Evolutionary conservation across 2,797 vertebrate species (phyloP), one percentile per base, ranked within the genome.

Genomic region (Etheostoma nigrum): DNA sequence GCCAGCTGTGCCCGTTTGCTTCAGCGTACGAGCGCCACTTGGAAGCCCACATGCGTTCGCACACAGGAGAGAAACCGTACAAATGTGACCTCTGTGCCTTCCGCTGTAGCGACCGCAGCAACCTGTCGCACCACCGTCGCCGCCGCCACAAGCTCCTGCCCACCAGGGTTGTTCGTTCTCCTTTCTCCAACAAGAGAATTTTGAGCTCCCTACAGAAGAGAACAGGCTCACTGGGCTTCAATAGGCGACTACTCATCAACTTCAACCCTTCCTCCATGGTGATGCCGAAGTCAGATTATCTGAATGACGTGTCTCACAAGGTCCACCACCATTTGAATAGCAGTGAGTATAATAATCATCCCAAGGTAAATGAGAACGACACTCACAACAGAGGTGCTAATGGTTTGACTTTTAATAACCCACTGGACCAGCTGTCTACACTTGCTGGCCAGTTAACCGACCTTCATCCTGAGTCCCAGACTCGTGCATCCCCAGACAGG

Each of bases 11-110:
- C 79, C 98, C 98, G 1, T 99, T 99, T 67, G 98, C 98, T 5
- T 99, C 98, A 2, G 98, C 98, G 0, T 99, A 99, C 0, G 98
- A 99, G 91, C 98, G 98, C 67, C 98, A 99, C 76, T 90, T 99
- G 84, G 98, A 99, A 90, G 98, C 98, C 9, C 98, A 99, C 86
- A 98, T 99, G 98, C 94, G 97, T 16, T 99, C 98, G 0, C 98
- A 99, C 91, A 99, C 98, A 0, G 98, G 98, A 36, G 98, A 99
- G 86, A 99, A 99, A 84, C 98, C 98, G 0, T 99, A 99, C 92
- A 99, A 99, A 87, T 99, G 98, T 59, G 98, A 99, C 89, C 89
- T 99, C 33, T 99, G 98, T 75, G 94, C 98, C 81, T 99, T 99
- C 89, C 96, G 98, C 88, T 99, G 98, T 83, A 99, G 98, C 5